These are phyloP conservation scores for Eospalax fontanierii DNA, from an alignment of 2,797 vertebrate genomes.

Conservation along the genomic window DNA sequence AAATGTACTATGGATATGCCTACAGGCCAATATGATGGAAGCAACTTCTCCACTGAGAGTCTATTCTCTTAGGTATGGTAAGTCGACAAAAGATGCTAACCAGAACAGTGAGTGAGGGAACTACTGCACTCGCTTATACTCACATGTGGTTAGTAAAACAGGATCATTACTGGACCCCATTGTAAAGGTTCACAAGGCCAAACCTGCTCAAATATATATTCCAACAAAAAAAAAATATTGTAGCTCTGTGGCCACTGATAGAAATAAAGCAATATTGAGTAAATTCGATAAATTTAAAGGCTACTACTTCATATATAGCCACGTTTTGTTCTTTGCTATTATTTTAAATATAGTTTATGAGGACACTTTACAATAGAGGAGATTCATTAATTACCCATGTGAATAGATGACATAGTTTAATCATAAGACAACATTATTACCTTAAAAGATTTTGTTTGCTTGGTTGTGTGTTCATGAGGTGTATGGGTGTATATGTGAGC, in stretches of 20 bases:
- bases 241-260: background rate
- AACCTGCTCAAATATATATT: background rate
- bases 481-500: background rate
- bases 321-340: background rate
- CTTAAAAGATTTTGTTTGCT: background rate
- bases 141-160: background rate
- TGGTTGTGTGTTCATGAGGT: background rate
- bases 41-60: too few species aligned
- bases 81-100: too few species aligned
- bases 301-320: background rate
- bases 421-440: background rate
- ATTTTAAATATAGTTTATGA: background rate
- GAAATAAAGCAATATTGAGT: conserved; percentile 6
- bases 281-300: background rate
- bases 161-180: background rate
- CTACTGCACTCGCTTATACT: background rate
- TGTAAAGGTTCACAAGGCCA: background rate
- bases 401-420: conserved; percentile 14
- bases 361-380: background rate
- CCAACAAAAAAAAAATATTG: background rate
- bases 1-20: too few species aligned
- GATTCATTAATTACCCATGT: background rate
- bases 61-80: too few species aligned
- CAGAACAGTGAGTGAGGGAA: background rate
- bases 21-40: too few species aligned